A percentile compares a stretch with the other conserved stretches of the same genome.
Conservation (phyloP, 2,113 vertebrate genomes). For the Lasiurus cinereus region DNA sequence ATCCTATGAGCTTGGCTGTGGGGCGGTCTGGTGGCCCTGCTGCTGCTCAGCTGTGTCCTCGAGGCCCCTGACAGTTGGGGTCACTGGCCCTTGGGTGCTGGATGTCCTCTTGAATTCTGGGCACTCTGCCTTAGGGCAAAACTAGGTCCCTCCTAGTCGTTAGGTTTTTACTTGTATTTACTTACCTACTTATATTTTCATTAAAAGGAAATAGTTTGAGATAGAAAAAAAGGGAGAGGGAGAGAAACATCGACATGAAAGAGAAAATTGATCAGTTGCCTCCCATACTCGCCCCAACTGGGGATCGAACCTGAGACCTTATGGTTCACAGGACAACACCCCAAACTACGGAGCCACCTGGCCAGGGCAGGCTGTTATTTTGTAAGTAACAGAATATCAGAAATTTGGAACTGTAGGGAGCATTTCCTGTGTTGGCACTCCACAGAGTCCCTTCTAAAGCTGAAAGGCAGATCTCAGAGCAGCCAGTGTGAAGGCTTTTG, state of each 20-base stretch:
- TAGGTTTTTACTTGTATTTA: background rate
- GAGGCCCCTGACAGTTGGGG: too few species aligned
- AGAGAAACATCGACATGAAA: too few species aligned
- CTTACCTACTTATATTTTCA: too few species aligned
- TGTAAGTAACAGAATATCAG: accelerated
- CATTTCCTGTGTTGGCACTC: background rate
- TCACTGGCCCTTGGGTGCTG: accelerated
- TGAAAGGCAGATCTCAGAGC: accelerated
- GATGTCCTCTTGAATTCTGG: background rate
- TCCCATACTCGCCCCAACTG: too few species aligned
- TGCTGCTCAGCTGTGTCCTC: accelerated
- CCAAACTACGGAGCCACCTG: too few species aligned
- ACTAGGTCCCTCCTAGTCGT: background rate
- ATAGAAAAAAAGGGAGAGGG: too few species aligned
- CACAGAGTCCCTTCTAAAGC: accelerated
- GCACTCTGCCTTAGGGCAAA: background rate
- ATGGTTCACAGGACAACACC: too few species aligned
- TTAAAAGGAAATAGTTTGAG: too few species aligned
- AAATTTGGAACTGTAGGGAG: background rate
- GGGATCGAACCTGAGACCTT: too few species aligned
- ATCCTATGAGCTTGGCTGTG: accelerated
- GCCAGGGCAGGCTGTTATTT: too few species aligned
- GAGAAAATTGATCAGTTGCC: too few species aligned
- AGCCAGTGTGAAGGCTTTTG: too few species aligned
- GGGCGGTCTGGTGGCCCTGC: background rate